Evolutionary conservation across 2,797 vertebrate genomes (phyloP), one percentile per base, ranked within the genome.

Genomic region (Moxostoma hubbsi): DNA sequence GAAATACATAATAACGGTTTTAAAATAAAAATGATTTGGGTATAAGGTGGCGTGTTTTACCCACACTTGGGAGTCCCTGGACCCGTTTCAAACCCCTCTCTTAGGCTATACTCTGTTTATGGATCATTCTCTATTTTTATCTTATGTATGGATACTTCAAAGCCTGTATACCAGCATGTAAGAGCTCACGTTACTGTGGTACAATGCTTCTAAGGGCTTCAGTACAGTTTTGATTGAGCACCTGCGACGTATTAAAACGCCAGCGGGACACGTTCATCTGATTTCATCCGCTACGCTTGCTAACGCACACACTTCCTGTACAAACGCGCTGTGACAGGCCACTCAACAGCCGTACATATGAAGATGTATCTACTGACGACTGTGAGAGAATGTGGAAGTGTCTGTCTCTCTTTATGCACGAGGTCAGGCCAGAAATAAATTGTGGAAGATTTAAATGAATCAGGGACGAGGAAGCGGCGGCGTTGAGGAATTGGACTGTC

Each of bases 401-500:
- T 85, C 86, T 87, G 87, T 86, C 68, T 83, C 81, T 89, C 84
- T 87, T 81, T 88, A 78, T 80, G 76, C 24, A 73, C 82, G 6
- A 67, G 81, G 84, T 84, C 87, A 90, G 90, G 43, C 67, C 78
- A 83, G 88, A 91, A 91, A 92, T 91, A 92, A 89, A 92, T 92
- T 89, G 81, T 74, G 62, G 89, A 89, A 87, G 81, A 77, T 85
- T 85, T 90, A 91, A 92, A 90, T 90, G 87, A 92, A 92, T 92
- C 90, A 90, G 89, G 89, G 85, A 86, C 87, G 86, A 87, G 83
- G 83, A 84, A 77, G 80, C 82, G 88, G 89, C 81, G 85, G 80
- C 75, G 74, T 75, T 92, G 91, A 93, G 88, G 88, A 92, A 93
- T 92, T 88, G 87, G 81, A 86, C 87, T 92, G 91, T 92, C 91